Percentiles rank a stretch among this genome's conserved stretches.
These are phyloP conservation scores for Heliornis fulica DNA, from an alignment of 2,113 vertebrate species.

Conservation along the genomic window DNA sequence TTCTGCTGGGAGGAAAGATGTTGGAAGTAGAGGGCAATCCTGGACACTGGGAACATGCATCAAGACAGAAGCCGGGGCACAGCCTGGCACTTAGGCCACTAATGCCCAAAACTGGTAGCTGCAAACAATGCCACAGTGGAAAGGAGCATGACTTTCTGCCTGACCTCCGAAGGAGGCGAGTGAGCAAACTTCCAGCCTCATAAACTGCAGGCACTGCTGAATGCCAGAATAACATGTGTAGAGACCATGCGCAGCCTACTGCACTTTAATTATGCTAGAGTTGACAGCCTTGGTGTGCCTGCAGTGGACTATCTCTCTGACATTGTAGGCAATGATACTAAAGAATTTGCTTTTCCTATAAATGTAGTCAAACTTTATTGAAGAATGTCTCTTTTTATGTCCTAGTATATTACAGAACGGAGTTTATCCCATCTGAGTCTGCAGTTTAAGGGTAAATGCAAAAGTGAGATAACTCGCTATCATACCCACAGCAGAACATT, in stretches of 20 bases:
- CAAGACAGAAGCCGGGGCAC: neutral
- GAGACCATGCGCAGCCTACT: neutral
- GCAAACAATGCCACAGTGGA: neutral
- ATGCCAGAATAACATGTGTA: neutral
- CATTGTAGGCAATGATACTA: neutral
- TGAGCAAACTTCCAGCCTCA: neutral
- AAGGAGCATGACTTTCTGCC: neutral
- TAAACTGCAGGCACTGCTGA: neutral
- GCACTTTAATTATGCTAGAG: neutral
- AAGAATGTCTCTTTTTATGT: neutral
- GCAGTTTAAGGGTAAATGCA: neutral
- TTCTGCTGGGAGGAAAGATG: neutral
- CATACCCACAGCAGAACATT: slow-evolving; percentile 2
- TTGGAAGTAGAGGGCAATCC: neutral
- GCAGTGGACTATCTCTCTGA: neutral
- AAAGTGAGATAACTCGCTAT: slow-evolving; percentile 21
- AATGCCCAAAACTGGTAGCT: neutral
- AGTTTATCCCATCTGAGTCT: neutral
- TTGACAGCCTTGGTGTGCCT: neutral
- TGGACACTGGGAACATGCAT: neutral
- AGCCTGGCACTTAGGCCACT: neutral
- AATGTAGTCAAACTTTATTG: neutral
- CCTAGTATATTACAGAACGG: neutral
- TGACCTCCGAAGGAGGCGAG: neutral
- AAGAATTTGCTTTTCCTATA: neutral